Evolutionary conservation across 1,140 invertebrate genomes (phyloP), one percentile per base, ranked within the genome.

Genomic region (Leptinotarsa lineolata): DNA sequence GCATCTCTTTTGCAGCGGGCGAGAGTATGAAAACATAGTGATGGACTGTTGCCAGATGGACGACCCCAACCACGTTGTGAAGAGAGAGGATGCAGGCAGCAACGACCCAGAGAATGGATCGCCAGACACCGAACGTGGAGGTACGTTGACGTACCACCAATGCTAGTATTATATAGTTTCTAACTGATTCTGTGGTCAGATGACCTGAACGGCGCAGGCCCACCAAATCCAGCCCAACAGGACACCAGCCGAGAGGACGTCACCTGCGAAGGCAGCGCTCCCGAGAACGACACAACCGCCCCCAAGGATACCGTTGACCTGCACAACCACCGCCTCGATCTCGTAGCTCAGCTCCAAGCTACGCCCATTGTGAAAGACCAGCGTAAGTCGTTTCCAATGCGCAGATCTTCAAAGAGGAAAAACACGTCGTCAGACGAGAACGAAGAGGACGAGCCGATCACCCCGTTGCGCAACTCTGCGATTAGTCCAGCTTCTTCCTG

Each of bases 31-130:
- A 77, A 94, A 95, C 84, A 88, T 96, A 48, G 92, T 97, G 54
- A 92, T 97, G 91, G 96, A 97, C 84, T 93, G 93, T 81, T 96
- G 94, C 83, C 96, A 97, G 86, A 83, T 97, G 81, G 93, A 95
- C 81, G 92, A 94, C 74, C 92, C 89, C 73, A 90, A 91, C 20
- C 90, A 90, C 83, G 89, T 90, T 76, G 89, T 90, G 11, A 95
- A 95, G 81, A 86, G 92, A 74, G 94, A 95, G 86, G 93, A 95
- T 79, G 86, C 91, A 4, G 88, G 88, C n/a, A 90, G 90, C 54
- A 90, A 91, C 77, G 94, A 95, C 82, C 92, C 93, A 39, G 94
- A 94, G 81, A 93, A 94, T 81, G 93, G 93, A 54, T 94, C 94
- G 2, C 93, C 94, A 1, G 93, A 94, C 81, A 91, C 92, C n/a